Conservation (phyloP, 1,140 invertebrate genomes). For the Drosophila nigrodunni region DNA sequence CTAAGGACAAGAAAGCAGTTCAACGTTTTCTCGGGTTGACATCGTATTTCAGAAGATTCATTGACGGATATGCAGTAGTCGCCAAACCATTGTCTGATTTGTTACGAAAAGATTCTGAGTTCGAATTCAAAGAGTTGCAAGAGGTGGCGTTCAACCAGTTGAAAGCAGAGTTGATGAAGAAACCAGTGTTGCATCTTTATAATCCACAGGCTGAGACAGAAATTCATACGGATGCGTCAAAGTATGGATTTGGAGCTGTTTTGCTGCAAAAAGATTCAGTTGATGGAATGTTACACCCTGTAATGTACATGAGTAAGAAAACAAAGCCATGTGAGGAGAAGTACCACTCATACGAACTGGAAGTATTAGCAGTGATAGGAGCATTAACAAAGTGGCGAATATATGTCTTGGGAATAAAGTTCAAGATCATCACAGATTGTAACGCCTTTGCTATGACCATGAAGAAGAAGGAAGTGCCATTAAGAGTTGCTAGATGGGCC, state of each 20-base stretch:
- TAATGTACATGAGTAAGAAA: neutral
- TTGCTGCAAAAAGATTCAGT: neutral
- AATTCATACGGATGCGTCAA: slow-evolving; percentile 39
- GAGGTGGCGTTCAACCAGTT: too few species aligned
- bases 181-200: too few species aligned
- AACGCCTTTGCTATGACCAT: slow-evolving; percentile 45
- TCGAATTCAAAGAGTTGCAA: too few species aligned
- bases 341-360: slow-evolving; percentile 66
- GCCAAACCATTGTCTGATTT: slow-evolving; percentile 39
- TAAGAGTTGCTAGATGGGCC: slow-evolving; percentile 34
- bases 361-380: slow-evolving; percentile 55
- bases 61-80: slow-evolving; percentile 5
- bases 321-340: slow-evolving; percentile 35
- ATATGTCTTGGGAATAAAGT: slow-evolving; percentile 38
- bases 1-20: slow-evolving; percentile 18
- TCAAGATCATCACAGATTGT: slow-evolving; percentile 52
- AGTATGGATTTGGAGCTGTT: slow-evolving; percentile 26
- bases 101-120: too few species aligned
- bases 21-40: slow-evolving; percentile 22
- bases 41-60: slow-evolving; percentile 17
- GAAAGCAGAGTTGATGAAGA: too few species aligned
- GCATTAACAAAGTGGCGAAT: slow-evolving; percentile 42
- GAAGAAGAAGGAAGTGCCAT: slow-evolving; percentile 28
- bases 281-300: slow-evolving; percentile 1
- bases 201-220: slow-evolving; percentile 1